Evolutionary conservation across 2,797 vertebrate genomes (phyloP).

Genomic region (Girardinus metallicus): DNA sequence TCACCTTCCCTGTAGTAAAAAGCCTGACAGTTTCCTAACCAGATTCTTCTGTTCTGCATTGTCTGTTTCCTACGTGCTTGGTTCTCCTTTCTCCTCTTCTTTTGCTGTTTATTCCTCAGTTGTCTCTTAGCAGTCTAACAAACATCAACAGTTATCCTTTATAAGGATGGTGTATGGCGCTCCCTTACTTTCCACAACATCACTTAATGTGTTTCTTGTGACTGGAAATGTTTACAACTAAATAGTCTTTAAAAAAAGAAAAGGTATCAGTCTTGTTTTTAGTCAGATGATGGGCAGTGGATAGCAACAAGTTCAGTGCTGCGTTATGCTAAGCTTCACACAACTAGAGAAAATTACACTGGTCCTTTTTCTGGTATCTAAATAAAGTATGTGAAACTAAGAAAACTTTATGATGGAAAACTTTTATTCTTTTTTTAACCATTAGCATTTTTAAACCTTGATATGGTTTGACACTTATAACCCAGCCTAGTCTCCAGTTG

Average conservation of each 20-base stretch:
- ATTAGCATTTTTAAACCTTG: neutral
- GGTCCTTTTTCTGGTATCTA: neutral
- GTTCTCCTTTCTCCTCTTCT: neutral
- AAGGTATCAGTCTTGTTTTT: neutral
- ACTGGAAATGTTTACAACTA: neutral
- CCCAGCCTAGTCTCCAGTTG: neutral
- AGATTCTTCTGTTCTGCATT: neutral
- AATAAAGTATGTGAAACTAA: neutral
- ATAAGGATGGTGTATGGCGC: neutral
- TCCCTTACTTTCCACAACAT: neutral
- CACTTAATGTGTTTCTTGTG: neutral
- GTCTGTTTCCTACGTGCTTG: neutral
- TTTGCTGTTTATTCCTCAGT: neutral
- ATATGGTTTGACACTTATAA: neutral
- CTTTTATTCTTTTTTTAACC: neutral
- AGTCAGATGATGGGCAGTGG: neutral
- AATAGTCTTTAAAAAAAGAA: neutral
- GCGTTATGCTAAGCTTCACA: neutral
- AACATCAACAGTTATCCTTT: neutral
- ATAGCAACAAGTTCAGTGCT: neutral
- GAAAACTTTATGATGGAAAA: neutral
- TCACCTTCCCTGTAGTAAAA: neutral
- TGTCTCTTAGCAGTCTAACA: neutral
- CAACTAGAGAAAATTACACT: neutral
- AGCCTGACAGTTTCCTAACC: neutral